Evolutionary conservation across 2,113 vertebrate genomes (phyloP).

Genomic region (Uria aalge): DNA sequence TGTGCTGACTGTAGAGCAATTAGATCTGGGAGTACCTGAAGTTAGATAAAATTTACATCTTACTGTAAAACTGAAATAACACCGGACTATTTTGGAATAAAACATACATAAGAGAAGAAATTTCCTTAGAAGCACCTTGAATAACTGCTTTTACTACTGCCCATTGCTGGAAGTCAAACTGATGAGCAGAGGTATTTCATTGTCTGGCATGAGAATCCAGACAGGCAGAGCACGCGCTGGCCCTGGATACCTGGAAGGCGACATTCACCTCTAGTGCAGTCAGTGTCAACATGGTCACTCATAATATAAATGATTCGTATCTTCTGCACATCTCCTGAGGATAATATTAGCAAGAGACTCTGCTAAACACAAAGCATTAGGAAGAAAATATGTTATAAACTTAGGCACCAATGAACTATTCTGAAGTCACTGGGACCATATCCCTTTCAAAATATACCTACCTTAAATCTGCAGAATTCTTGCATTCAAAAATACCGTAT

Average conservation of each 20-base stretch:
- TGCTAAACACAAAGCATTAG: background rate
- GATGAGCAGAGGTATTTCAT: background rate
- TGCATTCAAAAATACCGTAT: background rate
- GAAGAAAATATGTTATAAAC: background rate
- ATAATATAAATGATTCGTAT: background rate
- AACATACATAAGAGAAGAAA: background rate
- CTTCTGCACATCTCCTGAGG: background rate
- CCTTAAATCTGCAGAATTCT: background rate
- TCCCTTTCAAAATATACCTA: background rate
- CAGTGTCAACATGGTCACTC: background rate
- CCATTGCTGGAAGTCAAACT: background rate
- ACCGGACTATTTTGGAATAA: accelerated
- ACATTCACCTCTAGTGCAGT: background rate
- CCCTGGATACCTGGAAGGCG: background rate
- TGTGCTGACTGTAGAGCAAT: background rate
- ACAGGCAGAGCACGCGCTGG: accelerated
- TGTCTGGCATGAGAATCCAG: background rate
- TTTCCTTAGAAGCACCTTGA: background rate
- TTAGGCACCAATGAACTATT: background rate
- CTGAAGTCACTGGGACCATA: background rate
- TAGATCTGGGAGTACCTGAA: background rate
- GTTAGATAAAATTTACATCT: background rate
- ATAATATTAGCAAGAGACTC: background rate
- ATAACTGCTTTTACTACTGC: background rate
- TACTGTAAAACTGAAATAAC: background rate